Evolutionary conservation across 2,797 vertebrate species (phyloP), one percentile per base, ranked within the genome.

Genomic region (Acanthopagrus latus): DNA sequence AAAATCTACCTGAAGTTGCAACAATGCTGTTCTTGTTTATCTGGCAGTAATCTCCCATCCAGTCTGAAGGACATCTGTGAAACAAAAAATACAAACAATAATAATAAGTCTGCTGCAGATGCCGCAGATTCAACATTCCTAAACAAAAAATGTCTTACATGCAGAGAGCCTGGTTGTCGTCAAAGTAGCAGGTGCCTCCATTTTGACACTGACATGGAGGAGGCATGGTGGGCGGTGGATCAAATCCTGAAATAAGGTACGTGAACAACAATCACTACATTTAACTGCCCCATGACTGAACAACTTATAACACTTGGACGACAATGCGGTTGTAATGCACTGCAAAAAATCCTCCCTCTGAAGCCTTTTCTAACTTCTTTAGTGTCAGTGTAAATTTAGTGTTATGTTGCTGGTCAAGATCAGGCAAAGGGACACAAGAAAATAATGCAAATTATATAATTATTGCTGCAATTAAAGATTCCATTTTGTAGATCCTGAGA

Each of bases 121-220:
- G 50, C 50, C 1, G 4, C 14, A 55, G 23, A 27, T 27, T 27
- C 16, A 27, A 17, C 23, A 27, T 27, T 54, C 1, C 2, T 54
- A 5, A 25, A 23, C 1, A 54, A 58, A 41, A 27, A 21, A 12
- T 14, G 2, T 54, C 91, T 83, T 85, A 95, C 95, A 57, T 92
- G 94, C 95, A 95, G 33, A 95, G 84, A 47, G 94, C 89, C 60
- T 90, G 85, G 87, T 94, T 91, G 90, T 93, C 88, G 62, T 91
- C 65, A 70, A 92, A 92, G 88, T 94, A 94, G 82, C 94, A 95
- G 46, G 90, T 92, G 76, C 88, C 94, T 64, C 94, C 93, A 17
- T 95, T 93, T 58, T 80, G 87, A 88, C 94, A 95, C 80, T 80
- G 89, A 57, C 94, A 95, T 0, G 91, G 93, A 8, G 93, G 93